Percentiles rank a stretch among this genome's conserved stretches.
Conservation (phyloP, 2,888 invertebrate genomes). For the Ephialtes manifestator region DNA sequence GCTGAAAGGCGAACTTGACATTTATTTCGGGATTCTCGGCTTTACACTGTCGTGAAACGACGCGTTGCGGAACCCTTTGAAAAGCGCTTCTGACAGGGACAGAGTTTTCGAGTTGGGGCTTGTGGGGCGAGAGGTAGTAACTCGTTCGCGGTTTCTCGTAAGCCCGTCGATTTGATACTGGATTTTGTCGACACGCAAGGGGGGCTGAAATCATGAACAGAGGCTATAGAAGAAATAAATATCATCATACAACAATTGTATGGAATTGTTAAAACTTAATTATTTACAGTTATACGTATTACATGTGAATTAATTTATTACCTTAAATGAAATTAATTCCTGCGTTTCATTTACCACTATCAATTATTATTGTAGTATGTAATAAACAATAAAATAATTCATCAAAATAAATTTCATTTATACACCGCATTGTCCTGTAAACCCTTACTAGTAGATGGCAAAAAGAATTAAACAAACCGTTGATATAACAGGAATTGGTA, state of each 20-base stretch:
- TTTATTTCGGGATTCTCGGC: slow-evolving; percentile 85
- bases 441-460: slow-evolving; percentile 6
- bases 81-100: slow-evolving; percentile 41
- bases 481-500: background rate
- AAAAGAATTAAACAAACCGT: background rate
- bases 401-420: background rate
- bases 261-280: background rate
- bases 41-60: slow-evolving; percentile 78
- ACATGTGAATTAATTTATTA: background rate
- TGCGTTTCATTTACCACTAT: background rate
- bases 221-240: background rate
- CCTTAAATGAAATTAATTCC: background rate
- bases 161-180: slow-evolving; percentile 46
- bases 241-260: background rate
- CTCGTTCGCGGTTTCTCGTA: slow-evolving; percentile 55
- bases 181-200: slow-evolving; percentile 48
- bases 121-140: slow-evolving; percentile 34
- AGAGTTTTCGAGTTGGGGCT: slow-evolving; percentile 61
- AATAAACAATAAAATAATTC: background rate
- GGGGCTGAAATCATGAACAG: background rate
- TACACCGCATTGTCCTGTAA: background rate
- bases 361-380: background rate
- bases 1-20: slow-evolving; percentile 84
- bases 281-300: background rate
- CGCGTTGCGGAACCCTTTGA: slow-evolving; percentile 58